Evolutionary conservation across 2,113 vertebrate genomes (phyloP), one percentile per base, ranked within the genome.

Genomic region (Semnornis frantzii): DNA sequence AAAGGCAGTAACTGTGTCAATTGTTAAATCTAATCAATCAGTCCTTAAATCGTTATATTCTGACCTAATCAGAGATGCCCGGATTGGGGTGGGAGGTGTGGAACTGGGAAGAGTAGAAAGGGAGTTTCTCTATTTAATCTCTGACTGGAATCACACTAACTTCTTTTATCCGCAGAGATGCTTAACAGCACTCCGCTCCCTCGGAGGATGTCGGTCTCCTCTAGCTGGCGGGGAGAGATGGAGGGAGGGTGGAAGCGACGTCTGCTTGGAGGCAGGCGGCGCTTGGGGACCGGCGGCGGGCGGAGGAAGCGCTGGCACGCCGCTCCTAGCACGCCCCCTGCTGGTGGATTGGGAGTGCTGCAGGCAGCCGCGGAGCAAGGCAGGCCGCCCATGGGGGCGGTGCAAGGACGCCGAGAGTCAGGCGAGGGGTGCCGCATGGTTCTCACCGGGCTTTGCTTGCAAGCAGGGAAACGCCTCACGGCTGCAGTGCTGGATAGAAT

Each of bases 261-360:
- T 24, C 10, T 50, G 11, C 20, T 21, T 50, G 48, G 48, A 23
- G 5, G 48, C 48, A 50, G 50, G 23, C 50, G 23, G 50, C 33
- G 33, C n/a, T 12, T 6, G 8, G 59, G 60, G 23, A 8, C 24
- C 34, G 34, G 63, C 60, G 4, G 37, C 63, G 27, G 28, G 28
- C 12, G 18, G 64, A 25, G 33, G 33, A 21, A 31, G 64, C 20
- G 54, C 42, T 17, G 13, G 17, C 54, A 2, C 2, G 23, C 11
- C 27, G 88, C 81, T 77, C 87, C 75, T 73, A 37, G 72, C 62
- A 82, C 86, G 54, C 83, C 84, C 87, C 59, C 94, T 91, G 62
- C 74, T 46, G 87, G 58, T 37, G 6, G 2, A 52, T 23, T 2
- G 50, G 50, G 50, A 25, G 23, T 6, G 3, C 23, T 52, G 23